Evolutionary conservation across 2,797 vertebrate genomes (phyloP).

Genomic region (Typhlichthys eigenmanni): DNA sequence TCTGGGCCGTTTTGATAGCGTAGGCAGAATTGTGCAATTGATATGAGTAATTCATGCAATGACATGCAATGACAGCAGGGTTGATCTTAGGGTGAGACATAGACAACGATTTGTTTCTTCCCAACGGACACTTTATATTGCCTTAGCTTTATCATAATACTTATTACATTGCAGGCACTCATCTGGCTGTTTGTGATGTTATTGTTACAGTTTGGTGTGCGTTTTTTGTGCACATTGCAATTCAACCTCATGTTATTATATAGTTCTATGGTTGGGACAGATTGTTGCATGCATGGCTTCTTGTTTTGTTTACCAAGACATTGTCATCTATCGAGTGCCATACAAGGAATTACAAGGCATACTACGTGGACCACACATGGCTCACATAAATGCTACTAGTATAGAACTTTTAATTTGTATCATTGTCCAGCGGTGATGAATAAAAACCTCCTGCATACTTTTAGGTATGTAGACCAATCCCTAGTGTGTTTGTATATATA

Average conservation of each 20-base stretch:
- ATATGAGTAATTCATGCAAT: conserved; percentile 29
- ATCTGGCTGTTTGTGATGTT: not conserved
- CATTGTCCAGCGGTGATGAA: conserved; percentile 20
- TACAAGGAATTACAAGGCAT: too few relatives aligned
- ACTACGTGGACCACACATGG: conserved; percentile 15
- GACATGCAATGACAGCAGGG: conserved; percentile 19
- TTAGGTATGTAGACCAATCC: conserved; percentile 34
- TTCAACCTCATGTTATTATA: conserved; percentile 30
- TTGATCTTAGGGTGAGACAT: conserved; percentile 17
- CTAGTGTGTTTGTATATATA: conserved; percentile 6
- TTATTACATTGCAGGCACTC: not conserved
- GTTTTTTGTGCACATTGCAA: conserved; percentile 26
- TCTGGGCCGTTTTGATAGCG: conserved; percentile 29
- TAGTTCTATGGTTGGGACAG: conserved; percentile 23
- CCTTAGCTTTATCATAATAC: conserved; percentile 27
- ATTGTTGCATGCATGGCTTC: conserved; percentile 37
- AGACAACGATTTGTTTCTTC: conserved; percentile 17
- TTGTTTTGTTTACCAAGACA: conserved; percentile 47
- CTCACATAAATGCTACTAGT: conserved; percentile 30
- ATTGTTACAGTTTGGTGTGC: not conserved
- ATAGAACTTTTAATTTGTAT: conserved; percentile 9
- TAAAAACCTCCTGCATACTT: conserved; percentile 35
- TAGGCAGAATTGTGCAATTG: conserved; percentile 28
- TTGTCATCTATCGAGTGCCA: conserved; percentile 41
- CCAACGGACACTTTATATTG: conserved; percentile 4